Evolutionary conservation across 2,113 vertebrate genomes (phyloP).

Genomic region (Eudorcas thomsonii): DNA sequence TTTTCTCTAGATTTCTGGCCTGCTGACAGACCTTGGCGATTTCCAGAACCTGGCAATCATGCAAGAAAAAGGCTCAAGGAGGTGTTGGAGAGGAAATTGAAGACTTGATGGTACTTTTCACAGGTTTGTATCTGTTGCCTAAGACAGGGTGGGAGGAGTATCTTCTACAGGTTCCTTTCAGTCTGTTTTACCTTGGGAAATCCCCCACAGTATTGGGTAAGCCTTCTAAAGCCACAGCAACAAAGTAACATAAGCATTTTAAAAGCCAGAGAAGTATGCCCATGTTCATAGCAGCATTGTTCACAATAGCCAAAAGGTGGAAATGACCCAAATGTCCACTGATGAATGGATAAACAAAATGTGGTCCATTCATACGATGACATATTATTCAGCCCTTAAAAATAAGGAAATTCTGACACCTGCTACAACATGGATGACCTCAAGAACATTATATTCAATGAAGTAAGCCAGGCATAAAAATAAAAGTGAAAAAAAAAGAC

Average conservation of each 20-base stretch:
- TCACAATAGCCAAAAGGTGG: not conserved
- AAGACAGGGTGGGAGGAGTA: not conserved
- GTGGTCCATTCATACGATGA: not conserved
- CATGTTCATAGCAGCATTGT: not conserved
- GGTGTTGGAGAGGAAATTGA: not conserved
- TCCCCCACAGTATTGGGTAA: rapidly evolving
- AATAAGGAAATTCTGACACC: not conserved
- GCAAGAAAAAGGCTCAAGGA: not conserved
- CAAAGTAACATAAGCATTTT: not conserved
- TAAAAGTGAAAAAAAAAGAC: not conserved
- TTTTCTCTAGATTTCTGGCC: not conserved
- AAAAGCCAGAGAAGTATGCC: not conserved
- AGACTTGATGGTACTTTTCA: not conserved
- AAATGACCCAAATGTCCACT: not conserved
- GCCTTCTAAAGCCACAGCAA: not conserved
- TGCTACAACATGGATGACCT: not conserved
- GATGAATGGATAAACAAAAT: rapidly evolving
- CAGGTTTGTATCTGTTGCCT: not conserved
- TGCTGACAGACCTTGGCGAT: not conserved
- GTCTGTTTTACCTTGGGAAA: not conserved
- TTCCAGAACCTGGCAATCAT: not conserved
- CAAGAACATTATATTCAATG: not conserved
- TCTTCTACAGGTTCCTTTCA: not conserved
- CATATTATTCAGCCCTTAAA: not conserved
- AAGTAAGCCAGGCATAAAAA: not conserved